Evolutionary conservation across 2,113 vertebrate species (phyloP).

Genomic region (Pogonocichla stellata): DNA sequence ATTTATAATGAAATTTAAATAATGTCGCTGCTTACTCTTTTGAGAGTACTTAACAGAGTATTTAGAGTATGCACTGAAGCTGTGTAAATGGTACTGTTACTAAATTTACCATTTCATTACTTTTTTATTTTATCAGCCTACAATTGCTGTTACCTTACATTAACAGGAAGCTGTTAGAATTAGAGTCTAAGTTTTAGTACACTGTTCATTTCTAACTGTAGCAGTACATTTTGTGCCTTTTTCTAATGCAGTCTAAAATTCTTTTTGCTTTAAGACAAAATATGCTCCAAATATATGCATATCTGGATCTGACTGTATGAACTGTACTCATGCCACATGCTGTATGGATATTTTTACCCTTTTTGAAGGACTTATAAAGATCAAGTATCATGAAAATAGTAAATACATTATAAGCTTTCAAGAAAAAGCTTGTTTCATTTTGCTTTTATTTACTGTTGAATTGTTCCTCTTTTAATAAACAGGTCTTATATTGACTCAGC

Average conservation of each 20-base stretch:
- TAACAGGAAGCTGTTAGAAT: neutral
- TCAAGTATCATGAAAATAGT: neutral
- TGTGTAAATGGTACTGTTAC: neutral
- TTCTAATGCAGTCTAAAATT: neutral
- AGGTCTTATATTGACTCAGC: neutral
- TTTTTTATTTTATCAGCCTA: neutral
- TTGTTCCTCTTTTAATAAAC: neutral
- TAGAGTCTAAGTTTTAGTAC: neutral
- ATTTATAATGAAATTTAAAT: neutral
- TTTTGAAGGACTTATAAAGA: neutral
- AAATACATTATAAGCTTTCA: neutral
- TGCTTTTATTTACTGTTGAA: neutral
- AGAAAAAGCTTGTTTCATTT: neutral
- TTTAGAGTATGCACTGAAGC: neutral
- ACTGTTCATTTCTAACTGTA: neutral
- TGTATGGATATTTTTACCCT: neutral
- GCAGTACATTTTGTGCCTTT: neutral
- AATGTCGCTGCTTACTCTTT: neutral
- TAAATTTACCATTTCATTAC: neutral
- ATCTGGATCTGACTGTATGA: neutral
- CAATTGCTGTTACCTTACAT: neutral
- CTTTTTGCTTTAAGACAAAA: neutral
- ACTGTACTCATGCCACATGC: neutral
- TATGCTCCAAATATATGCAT: neutral
- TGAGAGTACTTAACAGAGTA: neutral